Conservation (phyloP, 1,140 invertebrate genomes). For the Drosophila insularis region DNA sequence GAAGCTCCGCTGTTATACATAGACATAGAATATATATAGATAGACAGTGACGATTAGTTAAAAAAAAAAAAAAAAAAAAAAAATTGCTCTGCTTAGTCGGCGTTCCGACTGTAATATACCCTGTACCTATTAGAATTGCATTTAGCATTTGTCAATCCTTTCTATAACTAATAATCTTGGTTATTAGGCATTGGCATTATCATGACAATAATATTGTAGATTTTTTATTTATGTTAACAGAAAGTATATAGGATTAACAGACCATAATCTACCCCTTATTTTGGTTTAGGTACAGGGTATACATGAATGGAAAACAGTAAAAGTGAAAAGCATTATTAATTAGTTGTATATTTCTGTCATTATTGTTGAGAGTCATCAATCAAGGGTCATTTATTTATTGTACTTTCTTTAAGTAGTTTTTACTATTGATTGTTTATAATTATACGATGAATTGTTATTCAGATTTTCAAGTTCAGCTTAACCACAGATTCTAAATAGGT, state of each 20-base stretch:
- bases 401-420: conserved; percentile 1
- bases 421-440: background rate
- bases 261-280: background rate
- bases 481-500: background rate
- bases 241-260: background rate
- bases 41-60: conserved; percentile 9
- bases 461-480: background rate
- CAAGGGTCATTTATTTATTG: conserved; percentile 2
- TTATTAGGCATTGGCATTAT: no score
- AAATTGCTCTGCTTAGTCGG: background rate
- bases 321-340: background rate
- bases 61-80: background rate
- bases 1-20: background rate
- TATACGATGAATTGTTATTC: background rate
- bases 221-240: background rate
- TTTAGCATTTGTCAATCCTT: no score
- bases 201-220: no score
- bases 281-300: background rate
- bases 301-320: background rate
- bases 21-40: background rate
- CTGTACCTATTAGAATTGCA: background rate
- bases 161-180: no score
- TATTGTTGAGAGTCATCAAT: background rate
- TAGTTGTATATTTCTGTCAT: background rate
- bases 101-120: background rate